Base-by-base conservation (phyloP, 2,888 invertebrate species). In the Lasioglossum oenotherae region DNA sequence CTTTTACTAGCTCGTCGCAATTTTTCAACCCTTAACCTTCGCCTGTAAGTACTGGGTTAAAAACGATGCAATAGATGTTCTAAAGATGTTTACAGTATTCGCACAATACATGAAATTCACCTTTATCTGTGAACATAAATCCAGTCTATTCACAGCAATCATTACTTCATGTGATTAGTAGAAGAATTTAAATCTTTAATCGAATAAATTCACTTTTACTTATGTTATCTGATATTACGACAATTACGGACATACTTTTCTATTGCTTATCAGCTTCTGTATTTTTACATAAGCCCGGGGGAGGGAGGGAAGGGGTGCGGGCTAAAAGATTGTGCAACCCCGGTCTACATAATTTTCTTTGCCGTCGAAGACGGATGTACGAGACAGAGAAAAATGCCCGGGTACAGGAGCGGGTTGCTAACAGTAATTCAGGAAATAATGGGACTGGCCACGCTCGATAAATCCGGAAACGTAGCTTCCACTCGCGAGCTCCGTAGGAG, bases 401-500 rank as follows among this genome's bases (percentile, higher is more conserved):
- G 57, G 71, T 35, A 5, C 8, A 3, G 46, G 23, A 19, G 31
- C 27, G 35, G 49, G 67, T 71, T 44, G 74, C 60, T 81, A 74
- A 60, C 74, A 87, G 87, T 89, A 92, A 92, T 92, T 86, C 88
- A 82, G 89, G 87, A 92, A 92, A 92, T 89, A 92, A 92, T 89
- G 90, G 85, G 88, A 86, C 77, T 76, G 74, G 84, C 88, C 86
- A 91, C 88, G 92, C 88, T 89, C 90, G 89, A 92, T 90, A 91
- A 92, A 92, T 92, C 87, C 89, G 84, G 85, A 87, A 89, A 88
- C 89, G 86, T 81, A 82, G 81, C 76, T 74, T 80, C 79, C 82
- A 77, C 81, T 87, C 85, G 85, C 82, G 85, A 79, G 77, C 53
- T 74, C 78, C 84, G 87, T 87, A 86, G 90, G 90, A 89, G 90